Evolutionary conservation across 2,888 invertebrate species (phyloP).

Genomic region (Cheilosia grossa): DNA sequence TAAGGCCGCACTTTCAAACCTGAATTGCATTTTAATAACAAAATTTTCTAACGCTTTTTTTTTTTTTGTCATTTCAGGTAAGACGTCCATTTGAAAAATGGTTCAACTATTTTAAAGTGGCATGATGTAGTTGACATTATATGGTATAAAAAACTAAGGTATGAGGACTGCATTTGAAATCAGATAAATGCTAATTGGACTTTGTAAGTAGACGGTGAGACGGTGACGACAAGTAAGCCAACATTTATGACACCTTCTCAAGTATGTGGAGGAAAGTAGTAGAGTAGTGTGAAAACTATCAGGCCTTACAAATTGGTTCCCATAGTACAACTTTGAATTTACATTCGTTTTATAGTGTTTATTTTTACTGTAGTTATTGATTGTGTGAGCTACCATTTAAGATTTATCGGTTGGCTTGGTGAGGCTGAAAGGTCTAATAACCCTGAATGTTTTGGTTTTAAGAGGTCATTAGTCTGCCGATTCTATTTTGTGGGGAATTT

Average conservation of each 20-base stretch:
- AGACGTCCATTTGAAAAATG: conserved; percentile 59
- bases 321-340: conserved; percentile 50
- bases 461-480: conserved; percentile 2
- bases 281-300: conserved; percentile 5
- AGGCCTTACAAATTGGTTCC: conserved; percentile 19
- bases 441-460: not conserved
- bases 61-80: conserved; percentile 65
- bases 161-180: conserved; percentile 45
- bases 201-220: not conserved
- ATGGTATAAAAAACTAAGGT: conserved; percentile 7
- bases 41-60: conserved; percentile 23
- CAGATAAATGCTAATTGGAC: conserved; percentile 54
- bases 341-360: conserved; percentile 55
- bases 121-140: conserved; percentile 46
- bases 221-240: conserved; percentile 20
- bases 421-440: not conserved
- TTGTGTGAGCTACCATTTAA: conserved; percentile 7
- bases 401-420: not conserved
- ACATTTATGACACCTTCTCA: conserved; percentile 18
- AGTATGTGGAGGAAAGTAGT: conserved; percentile 6
- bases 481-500: conserved; percentile 1
- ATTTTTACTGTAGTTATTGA: conserved; percentile 36
- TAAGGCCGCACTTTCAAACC: conserved; percentile 31
- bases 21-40: conserved; percentile 59
- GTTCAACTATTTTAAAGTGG: conserved; percentile 20